Base-by-base conservation (phyloP, 2,113 vertebrate species). In the Burhinus bistriatus region DNA sequence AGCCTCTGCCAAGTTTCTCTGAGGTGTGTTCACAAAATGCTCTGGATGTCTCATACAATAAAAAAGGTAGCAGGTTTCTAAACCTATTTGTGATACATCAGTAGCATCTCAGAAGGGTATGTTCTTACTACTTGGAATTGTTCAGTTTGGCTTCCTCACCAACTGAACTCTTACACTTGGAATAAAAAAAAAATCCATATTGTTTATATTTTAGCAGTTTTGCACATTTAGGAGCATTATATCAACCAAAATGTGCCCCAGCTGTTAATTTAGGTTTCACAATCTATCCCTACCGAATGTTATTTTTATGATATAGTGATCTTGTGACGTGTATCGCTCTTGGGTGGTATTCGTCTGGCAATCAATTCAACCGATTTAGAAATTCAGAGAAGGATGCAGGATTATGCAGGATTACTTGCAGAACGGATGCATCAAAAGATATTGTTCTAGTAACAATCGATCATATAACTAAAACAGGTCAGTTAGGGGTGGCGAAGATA, bases 1-100 rank as follows among this genome's bases (percentile, higher is more conserved):
- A 94, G 64, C 80, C 38, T 83, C 34, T 96, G 95, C 87, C 83
- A 95, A 93, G 73, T 87, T 94, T 92, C 80, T 96, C 87, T 51
- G 86, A 91, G 77, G 45, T 69, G 29, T 91, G 83, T 82, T 96
- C 80, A 58, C 73, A 52, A 86, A 82, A 75, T 26, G 9, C 80
- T 78, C 51, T 72, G 54, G 27, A 59, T 81, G 69, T 69, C 76
- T 90, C 62, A n/a, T 61, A 54, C 79, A 89, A 58, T 94, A 51
- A 83, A 81, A 81, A 73, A 65, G 47, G 64, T 70, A 64, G 36
- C 59, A 89, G 38, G 25, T 86, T 96, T 93, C 77, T 91, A 94
- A 93, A 94, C 19, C 49, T 62, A 90, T 92, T 82, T 93, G 59
- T 78, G 85, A 71, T 62, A 80, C 26, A 55, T 69, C 52, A 78